Base-by-base conservation (phyloP, 53 echinoderm and acorn worm species). In the Zoroaster sp. region DNA sequence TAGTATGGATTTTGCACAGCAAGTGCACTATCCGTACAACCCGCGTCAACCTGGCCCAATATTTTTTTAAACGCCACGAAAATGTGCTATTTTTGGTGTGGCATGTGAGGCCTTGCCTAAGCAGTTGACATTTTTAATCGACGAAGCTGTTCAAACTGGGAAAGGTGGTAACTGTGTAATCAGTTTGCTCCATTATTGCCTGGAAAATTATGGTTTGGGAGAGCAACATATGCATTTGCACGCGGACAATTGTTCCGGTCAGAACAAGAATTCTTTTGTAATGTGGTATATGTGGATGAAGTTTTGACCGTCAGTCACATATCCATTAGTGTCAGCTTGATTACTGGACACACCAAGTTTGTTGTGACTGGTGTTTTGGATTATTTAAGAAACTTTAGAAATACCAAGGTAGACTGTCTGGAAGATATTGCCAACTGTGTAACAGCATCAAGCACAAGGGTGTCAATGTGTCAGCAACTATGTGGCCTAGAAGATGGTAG, bases 1-100 rank as follows among this genome's bases (percentile, higher is more conserved):
- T 36, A 69, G 70, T 69, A 69, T 69, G 70, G 70, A 69, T 30
- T 69, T 69, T 69, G 70, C 70, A 32, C 70, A 69, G 70, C 70
- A 69, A 69, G 36, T 69, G 33, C 70, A 69, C 20, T 69, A 69
- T 69, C 70, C 70, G 33, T 32, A 15, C 14, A 69, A 69, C 23
- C 70, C 70, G 13, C 70, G 14, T 13, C 31, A 69, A 36, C 70
- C 70, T 69, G 70, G 70, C 31, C 70, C 70, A 18, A 2, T 69
- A 18, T 69, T 69, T 21, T 69, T 69, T 69, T 18, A 69, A 69
- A 69, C 70, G 14, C 70, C 70, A 69, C 14, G 70, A 21, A 69
- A 69, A 21, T 69, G 70, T 69, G 70, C 18, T 4, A 4, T 69
- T 69, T 69, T 69, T 69, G 70, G 70, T 15, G 70, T 69, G 2